Evolutionary conservation across 2,888 invertebrate species (phyloP).

Genomic region (Hypercompe scribonia): DNA sequence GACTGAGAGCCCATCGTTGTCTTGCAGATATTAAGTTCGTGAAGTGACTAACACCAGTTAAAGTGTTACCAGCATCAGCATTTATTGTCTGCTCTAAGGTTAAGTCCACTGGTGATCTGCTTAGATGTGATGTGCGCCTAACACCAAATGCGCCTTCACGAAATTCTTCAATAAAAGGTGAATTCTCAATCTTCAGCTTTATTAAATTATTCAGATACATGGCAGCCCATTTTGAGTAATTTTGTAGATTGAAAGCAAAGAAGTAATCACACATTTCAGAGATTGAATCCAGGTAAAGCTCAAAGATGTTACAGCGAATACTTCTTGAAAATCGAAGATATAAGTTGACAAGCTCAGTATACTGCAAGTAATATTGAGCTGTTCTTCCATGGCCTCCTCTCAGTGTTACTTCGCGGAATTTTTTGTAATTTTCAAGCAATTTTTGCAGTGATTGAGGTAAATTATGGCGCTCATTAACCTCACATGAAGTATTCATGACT

Average conservation of each 20-base stretch:
- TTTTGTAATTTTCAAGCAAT: conserved; percentile 39
- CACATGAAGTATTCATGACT: background rate
- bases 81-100: too few species aligned
- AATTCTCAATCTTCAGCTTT: conserved; percentile 17
- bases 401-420: conserved; percentile 21
- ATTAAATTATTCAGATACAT: conserved; percentile 19
- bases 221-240: conserved; percentile 19
- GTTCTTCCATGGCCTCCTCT: conserved; percentile 40
- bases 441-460: background rate
- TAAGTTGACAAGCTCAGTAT: conserved; percentile 32
- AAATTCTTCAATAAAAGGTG: too few species aligned
- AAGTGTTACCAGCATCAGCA: too few species aligned
- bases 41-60: too few species aligned
- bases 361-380: conserved; percentile 41
- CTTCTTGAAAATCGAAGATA: conserved; percentile 40
- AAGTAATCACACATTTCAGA: too few species aligned
- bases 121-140: conserved; percentile 31
- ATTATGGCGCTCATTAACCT: background rate
- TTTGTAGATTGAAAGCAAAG: conserved; percentile 26
- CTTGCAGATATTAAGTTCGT: too few species aligned
- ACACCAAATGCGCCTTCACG: too few species aligned
- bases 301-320: too few species aligned
- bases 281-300: too few species aligned
- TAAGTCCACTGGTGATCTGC: conserved; percentile 32
- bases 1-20: too few species aligned